Evolutionary conservation across 2,888 invertebrate genomes (phyloP).

Genomic region (Nemurella pictetii): DNA sequence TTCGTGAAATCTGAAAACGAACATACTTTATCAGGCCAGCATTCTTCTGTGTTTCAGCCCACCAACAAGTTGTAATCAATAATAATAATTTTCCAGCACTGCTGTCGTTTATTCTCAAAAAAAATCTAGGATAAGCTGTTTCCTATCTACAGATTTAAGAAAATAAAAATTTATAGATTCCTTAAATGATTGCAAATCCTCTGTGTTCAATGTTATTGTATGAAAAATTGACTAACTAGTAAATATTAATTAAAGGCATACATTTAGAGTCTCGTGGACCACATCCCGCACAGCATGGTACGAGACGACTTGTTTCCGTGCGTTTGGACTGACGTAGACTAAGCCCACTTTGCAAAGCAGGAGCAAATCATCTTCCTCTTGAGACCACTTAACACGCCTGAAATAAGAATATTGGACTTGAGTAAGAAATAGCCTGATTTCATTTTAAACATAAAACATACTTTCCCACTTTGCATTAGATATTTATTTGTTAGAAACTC

Average conservation of each 20-base stretch:
- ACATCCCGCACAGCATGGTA: slow-evolving; percentile 60
- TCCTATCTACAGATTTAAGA: no score
- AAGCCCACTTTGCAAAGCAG: slow-evolving; percentile 68
- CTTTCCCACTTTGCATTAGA: no score
- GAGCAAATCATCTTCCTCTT: slow-evolving; percentile 69
- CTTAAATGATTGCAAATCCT: neutral
- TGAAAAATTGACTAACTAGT: no score
- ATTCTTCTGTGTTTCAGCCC: neutral
- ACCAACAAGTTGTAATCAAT: neutral
- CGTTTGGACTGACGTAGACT: slow-evolving; percentile 56
- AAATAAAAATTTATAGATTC: no score
- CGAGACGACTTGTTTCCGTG: slow-evolving; percentile 52
- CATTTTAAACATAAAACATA: no score
- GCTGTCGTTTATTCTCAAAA: no score
- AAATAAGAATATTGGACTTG: slow-evolving; percentile 44
- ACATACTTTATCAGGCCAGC: neutral
- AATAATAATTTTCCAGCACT: neutral
- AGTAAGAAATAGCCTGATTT: neutral
- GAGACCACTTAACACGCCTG: slow-evolving; percentile 63
- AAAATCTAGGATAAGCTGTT: neutral
- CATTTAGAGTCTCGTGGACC: slow-evolving; percentile 50
- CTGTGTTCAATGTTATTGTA: no score
- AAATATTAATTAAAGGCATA: no score
- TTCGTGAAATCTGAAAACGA: slow-evolving; percentile 52
- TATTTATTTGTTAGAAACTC: no score